Evolutionary conservation across 2,888 invertebrate species (phyloP), one percentile per base, ranked within the genome.

Genomic region (Leptogaster cylindrica): DNA sequence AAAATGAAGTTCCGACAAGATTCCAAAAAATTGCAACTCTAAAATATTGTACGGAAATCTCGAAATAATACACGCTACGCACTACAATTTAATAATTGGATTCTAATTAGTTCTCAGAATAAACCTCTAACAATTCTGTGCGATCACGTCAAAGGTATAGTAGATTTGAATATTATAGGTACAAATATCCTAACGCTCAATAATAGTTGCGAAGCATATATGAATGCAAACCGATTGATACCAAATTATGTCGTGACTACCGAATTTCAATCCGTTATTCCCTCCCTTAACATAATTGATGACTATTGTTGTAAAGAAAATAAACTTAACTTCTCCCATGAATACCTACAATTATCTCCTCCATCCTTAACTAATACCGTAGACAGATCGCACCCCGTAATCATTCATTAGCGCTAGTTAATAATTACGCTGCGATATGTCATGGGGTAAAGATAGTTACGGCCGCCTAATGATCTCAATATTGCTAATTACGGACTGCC

Each of bases 131-230:
- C 1, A n/a, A 39, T 39, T n/a, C 39, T 39, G 6, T 39, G 39
- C 12, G 12, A 39, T 39, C n/a, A 39, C 6, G 6, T 39, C 12
- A 5, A 12, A 6, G n/a, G 12, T n/a, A 39, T 39, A 8, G 12
- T 39, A 39, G 39, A 39, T 39, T n/a, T n/a, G 12, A 39, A 8
- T 5, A 12, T 39, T n/a, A 39, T 39, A 5, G 39, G 39, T 5
- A 39, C 39, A n/a, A 39, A 8, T 39, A 39, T 39, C 10, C 44
- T 44, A 14, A 44, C 44, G 14, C 44, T 44, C 8, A 44, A 44
- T 2, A 44, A 44, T 14, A 6, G 16, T 6, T 44, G 44, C 16
- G 44, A 44, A 44, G 44, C 44, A 6, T 44, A 44, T 1, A 5
- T 44, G 6, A 18, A 44, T 16, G 3, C 44, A 8, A 14, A 4